A percentile compares a stretch with the other conserved stretches of the same genome.
These are phyloP conservation scores for Tetramorium simillimum DNA, from an alignment of 1,140 invertebrate genomes.

Conservation along the genomic window DNA sequence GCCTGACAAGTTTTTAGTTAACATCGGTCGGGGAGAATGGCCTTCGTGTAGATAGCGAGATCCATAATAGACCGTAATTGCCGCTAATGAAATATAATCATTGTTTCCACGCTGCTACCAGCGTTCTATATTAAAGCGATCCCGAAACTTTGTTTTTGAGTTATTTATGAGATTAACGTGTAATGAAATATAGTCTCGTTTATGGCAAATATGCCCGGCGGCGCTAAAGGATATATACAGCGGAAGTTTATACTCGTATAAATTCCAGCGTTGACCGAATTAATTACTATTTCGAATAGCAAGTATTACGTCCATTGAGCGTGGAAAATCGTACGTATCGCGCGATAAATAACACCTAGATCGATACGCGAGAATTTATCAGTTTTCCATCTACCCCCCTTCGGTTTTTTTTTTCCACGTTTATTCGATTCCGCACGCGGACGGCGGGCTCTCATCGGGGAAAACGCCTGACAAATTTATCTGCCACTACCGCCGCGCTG, in stretches of 20 bases:
- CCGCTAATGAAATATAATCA: slow-evolving; percentile 59
- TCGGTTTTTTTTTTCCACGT: background rate
- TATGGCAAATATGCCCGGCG: slow-evolving; percentile 54
- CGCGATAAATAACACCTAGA: slow-evolving; percentile 40
- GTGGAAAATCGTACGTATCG: slow-evolving; percentile 32
- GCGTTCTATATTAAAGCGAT: slow-evolving; percentile 48
- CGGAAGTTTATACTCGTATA: slow-evolving; percentile 44
- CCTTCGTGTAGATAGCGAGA: slow-evolving; percentile 13
- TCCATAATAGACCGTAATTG: slow-evolving; percentile 47
- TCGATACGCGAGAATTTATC: slow-evolving; percentile 55
- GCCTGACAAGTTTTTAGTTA: slow-evolving; percentile 36
- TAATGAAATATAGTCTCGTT: slow-evolving; percentile 58
- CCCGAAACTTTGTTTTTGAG: slow-evolving; percentile 60
- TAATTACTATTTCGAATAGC: slow-evolving; percentile 47
- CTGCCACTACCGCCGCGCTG: slow-evolving; percentile 45
- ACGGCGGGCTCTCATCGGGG: slow-evolving; percentile 52
- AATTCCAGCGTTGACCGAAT: slow-evolving; percentile 30
- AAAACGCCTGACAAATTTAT: slow-evolving; percentile 61
- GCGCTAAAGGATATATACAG: slow-evolving; percentile 27
- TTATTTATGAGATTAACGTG: slow-evolving; percentile 56
- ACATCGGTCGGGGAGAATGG: background rate
- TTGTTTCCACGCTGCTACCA: slow-evolving; percentile 51
- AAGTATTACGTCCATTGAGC: slow-evolving; percentile 25
- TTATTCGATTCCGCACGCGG: slow-evolving; percentile 45
- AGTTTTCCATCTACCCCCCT: background rate